Base-by-base conservation (phyloP, 2,888 invertebrate species). In the Cetonia aurata region DNA sequence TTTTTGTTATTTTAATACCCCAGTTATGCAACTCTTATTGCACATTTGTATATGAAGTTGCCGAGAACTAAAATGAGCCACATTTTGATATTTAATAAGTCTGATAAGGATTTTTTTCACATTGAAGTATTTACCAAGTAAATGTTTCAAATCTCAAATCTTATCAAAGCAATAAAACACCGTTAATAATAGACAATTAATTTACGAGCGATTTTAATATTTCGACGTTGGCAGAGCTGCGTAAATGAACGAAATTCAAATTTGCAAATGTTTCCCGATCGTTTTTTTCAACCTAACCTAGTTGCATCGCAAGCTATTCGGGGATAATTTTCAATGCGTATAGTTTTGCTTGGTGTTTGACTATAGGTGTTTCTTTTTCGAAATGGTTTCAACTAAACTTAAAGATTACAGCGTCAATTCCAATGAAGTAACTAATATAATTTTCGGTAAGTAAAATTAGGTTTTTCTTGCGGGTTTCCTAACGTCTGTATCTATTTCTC, bases 341-440 rank as follows among this genome's bases (percentile, higher is more conserved):
- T 9, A 48, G 3, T 33, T 9, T 48, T 50, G 6, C 17, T 46
- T 19, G 12, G 48, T 25, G 12, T 57, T 57, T 13, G 41, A 57
- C 37, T 57, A 1, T 6, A 15, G 6, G 13, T 12, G 8, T 42
- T 17, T 4, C 13, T 12, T 17, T n/a, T 37, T 12, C n/a, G 17
- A 10, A 46, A 67, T 48, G 56, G 57, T 67, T 15, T 48, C 56
- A 15, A 67, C 50, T 15, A 50, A 50, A 37, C 33, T 69, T n/a
- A 57, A 50, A n/a, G 57, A 69, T 42, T 73, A 70, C 50, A 67
- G 42, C 71, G 86, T 86, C 46, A 87, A 88, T 80, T 88, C 88
- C 56, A 89, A 89, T 79, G 87, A 88, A 69, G 87, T 86, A 19
- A 81, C 89, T 73, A 86, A 60, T 42, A 70, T 73, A 42, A 67